These are phyloP conservation scores for Cotesia congregata DNA, from an alignment of 2,888 invertebrate genomes.

Conservation along the genomic window DNA sequence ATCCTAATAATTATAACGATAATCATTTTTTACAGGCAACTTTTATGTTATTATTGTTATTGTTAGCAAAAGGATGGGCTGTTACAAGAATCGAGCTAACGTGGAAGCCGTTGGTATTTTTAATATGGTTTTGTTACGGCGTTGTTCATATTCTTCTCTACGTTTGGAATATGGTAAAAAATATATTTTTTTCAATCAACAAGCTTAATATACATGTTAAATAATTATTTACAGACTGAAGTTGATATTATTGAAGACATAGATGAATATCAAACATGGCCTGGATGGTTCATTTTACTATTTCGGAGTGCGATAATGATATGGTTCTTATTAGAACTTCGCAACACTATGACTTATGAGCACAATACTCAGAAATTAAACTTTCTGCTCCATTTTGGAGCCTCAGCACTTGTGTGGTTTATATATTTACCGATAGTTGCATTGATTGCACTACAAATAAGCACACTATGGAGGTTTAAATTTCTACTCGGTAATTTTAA, in stretches of 20 bases:
- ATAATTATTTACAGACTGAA: conserved; percentile 79
- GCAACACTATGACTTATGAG: conserved; percentile 85
- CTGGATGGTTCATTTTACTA: conserved; percentile 93
- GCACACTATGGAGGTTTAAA: conserved; percentile 96
- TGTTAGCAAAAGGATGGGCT: conserved; percentile 97
- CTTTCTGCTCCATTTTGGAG: conserved; percentile 96
- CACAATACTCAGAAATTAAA: conserved; percentile 88
- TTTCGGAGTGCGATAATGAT: conserved; percentile 88
- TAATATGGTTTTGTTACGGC: conserved; percentile 93
- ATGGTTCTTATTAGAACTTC: conserved; percentile 87
- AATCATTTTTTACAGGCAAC: conserved; percentile 77
- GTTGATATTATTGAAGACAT: conserved; percentile 96
- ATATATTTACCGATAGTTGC: conserved; percentile 96
- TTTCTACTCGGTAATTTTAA: conserved; percentile 83
- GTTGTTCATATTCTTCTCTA: conserved; percentile 92
- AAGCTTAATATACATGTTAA: background rate
- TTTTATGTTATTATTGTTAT: conserved; percentile 91
- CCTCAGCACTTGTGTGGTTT: conserved; percentile 98
- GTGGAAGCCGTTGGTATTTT: conserved; percentile 86
- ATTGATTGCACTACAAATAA: conserved; percentile 92
- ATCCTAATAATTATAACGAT: conserved; percentile 9
- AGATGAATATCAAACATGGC: conserved; percentile 98
- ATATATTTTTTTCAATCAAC: conserved; percentile 12
- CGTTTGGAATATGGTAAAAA: conserved; percentile 94
- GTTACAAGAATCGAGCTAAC: conserved; percentile 91